phyloP scores from a whole-genome alignment of 2,888 invertebrate genomes.

The Spodoptera exigua region DNA sequence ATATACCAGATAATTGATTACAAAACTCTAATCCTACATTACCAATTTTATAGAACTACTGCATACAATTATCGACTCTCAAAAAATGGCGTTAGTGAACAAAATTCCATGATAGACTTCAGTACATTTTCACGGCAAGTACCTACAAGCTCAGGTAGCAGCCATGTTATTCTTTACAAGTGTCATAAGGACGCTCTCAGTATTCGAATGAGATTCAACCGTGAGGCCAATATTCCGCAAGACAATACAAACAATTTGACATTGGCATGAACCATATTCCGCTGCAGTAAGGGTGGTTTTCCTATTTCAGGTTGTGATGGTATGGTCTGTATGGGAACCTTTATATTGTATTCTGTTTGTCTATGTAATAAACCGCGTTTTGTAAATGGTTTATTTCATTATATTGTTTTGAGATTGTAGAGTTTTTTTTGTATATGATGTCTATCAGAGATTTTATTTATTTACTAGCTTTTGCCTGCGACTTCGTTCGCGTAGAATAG shows the following conservation, averaged over 20 bases:
- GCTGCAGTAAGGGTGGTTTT: background rate
- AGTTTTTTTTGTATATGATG: background rate
- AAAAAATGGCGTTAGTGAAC: no score
- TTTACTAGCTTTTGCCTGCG: no score
- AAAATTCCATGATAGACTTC: no score
- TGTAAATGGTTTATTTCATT: constrained; percentile 24
- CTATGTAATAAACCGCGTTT: constrained; percentile 37
- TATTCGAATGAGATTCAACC: constrained; percentile 52
- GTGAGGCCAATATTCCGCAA: constrained; percentile 43
- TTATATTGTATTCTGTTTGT: constrained; percentile 40
- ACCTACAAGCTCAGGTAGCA: constrained; percentile 21
- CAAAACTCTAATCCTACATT: no score
- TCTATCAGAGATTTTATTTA: no score
- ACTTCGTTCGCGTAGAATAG: no score
- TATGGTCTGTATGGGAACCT: constrained; percentile 9
- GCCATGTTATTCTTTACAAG: constrained; percentile 27
- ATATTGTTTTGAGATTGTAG: constrained; percentile 14
- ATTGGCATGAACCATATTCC: constrained; percentile 37
- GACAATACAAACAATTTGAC: constrained; percentile 12
- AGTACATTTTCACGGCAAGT: no score
- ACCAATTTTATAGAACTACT: no score
- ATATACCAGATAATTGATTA: no score
- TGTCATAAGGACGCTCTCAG: constrained; percentile 29
- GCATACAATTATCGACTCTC: no score
- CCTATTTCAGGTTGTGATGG: no score